Percentiles rank a stretch among this genome's conserved stretches.
Conservation (phyloP, 2,113 vertebrate genomes). For the Pseudorasbora parva region DNA sequence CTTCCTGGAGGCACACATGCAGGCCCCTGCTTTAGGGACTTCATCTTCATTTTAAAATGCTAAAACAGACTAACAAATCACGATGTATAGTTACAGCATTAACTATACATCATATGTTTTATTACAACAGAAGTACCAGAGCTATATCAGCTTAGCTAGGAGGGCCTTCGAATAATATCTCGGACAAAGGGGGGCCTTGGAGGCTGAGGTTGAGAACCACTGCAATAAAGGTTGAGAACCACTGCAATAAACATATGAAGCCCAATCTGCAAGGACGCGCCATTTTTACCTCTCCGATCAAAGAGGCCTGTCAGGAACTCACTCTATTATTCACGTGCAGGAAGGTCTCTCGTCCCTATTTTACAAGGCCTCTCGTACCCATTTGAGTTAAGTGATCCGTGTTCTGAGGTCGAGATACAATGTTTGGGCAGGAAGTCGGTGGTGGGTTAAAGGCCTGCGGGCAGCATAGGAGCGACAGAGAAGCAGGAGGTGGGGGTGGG, state of each 20-base stretch:
- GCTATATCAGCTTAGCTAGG: too few relatives aligned
- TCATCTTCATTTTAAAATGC: too few relatives aligned
- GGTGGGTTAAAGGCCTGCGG: conserved; percentile 36
- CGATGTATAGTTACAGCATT: too few relatives aligned
- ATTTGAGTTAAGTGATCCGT: conserved; percentile 41
- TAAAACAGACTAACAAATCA: too few relatives aligned
- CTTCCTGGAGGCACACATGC: too few relatives aligned
- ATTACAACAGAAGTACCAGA: too few relatives aligned
- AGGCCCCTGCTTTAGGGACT: too few relatives aligned
- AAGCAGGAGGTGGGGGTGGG: not conserved
- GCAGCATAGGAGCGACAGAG: conserved; percentile 1
- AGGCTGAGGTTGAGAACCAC: too few relatives aligned
- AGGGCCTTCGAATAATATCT: too few relatives aligned
- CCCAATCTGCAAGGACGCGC: not conserved
- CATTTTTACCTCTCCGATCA: not conserved
- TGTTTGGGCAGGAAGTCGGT: conserved; percentile 35
- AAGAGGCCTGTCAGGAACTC: not conserved
- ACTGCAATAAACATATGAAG: not conserved
- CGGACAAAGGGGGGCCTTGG: too few relatives aligned
- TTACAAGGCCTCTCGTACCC: conserved; percentile 11
- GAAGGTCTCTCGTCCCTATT: conserved; percentile 13
- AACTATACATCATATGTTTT: too few relatives aligned
- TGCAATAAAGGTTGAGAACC: too few relatives aligned
- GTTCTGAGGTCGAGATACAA: conserved; percentile 45
- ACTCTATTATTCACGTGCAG: conserved; percentile 11